phyloP scores from a whole-genome alignment of 2,888 invertebrate species.

The Drosophila aldrichi region DNA sequence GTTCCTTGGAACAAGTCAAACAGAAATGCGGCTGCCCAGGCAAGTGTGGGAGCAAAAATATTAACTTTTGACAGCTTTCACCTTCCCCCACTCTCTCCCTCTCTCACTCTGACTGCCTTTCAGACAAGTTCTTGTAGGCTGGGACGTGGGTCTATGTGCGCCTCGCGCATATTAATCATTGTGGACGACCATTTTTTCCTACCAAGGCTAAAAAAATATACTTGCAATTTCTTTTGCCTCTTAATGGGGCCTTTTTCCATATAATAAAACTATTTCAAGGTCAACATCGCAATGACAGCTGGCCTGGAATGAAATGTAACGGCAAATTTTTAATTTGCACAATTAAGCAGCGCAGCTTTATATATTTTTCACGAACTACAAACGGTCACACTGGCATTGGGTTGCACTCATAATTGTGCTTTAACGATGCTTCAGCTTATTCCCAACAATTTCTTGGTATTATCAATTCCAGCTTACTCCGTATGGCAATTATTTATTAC shows the following conservation, averaged over 20 bases:
- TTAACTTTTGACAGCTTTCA: slow-evolving; percentile 67
- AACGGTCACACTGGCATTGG: slow-evolving; percentile 1
- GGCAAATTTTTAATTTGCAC: slow-evolving; percentile 40
- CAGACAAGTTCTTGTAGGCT: not conserved
- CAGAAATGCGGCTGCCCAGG: slow-evolving; percentile 41
- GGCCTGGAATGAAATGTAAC: slow-evolving; percentile 43
- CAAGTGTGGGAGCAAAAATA: slow-evolving; percentile 53
- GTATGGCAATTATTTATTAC: not conserved
- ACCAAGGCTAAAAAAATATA: slow-evolving; percentile 54
- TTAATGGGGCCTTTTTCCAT: slow-evolving; percentile 43
- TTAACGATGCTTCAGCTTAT: not conserved
- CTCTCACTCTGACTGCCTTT: not conserved
- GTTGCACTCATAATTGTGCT: not conserved
- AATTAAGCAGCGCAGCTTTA: slow-evolving; percentile 20
- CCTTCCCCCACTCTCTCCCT: too few species aligned
- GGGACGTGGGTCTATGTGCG: slow-evolving; percentile 32
- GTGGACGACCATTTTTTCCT: slow-evolving; percentile 45
- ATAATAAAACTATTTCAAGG: slow-evolving; percentile 43
- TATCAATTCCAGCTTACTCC: not conserved
- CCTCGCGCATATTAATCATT: slow-evolving; percentile 75
- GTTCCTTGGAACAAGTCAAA: slow-evolving; percentile 52
- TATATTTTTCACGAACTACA: not conserved
- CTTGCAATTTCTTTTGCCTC: slow-evolving; percentile 45
- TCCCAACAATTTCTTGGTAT: too few species aligned
- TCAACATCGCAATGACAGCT: slow-evolving; percentile 41